Evolutionary conservation across 2,888 invertebrate species (phyloP).

Genomic region (Stratiomys singularior): DNA sequence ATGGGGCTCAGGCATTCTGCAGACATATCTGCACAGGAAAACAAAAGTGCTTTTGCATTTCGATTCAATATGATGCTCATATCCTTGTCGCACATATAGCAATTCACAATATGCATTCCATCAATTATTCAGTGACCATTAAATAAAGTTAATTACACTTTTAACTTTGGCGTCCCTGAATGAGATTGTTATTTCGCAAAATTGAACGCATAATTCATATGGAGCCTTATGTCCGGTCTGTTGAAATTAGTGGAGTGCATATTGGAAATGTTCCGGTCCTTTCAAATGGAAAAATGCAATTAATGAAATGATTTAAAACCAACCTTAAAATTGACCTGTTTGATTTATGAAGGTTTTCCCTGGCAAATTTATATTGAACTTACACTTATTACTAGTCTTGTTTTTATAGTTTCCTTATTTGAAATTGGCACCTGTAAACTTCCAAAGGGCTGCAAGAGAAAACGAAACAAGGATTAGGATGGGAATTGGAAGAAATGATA

Average conservation of each 20-base stretch:
- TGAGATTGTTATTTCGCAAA: constrained; percentile 41
- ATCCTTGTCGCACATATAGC: too few relatives aligned
- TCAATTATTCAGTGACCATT: constrained; percentile 45
- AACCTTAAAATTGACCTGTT: too few relatives aligned
- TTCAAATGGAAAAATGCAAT: constrained; percentile 39
- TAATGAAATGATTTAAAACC: constrained; percentile 38
- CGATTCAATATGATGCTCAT: constrained; percentile 34
- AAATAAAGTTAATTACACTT: constrained; percentile 47
- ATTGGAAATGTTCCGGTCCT: constrained; percentile 33
- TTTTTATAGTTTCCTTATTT: too few relatives aligned
- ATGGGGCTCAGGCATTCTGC: background rate
- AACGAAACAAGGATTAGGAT: too few relatives aligned
- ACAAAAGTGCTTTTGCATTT: constrained; percentile 7
- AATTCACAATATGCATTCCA: constrained; percentile 41
- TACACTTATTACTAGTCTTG: too few relatives aligned
- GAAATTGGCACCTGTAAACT: too few relatives aligned
- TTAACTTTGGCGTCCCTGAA: constrained; percentile 36
- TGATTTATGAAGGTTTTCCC: too few relatives aligned
- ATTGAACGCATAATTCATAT: constrained; percentile 41
- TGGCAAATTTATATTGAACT: too few relatives aligned
- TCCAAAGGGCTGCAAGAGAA: too few relatives aligned
- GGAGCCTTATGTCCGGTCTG: constrained; percentile 6
- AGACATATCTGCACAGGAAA: background rate
- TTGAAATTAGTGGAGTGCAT: constrained; percentile 39
- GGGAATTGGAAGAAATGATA: too few relatives aligned